Conservation (phyloP, 1,140 invertebrate genomes). For the Ladona fulva region DNA sequence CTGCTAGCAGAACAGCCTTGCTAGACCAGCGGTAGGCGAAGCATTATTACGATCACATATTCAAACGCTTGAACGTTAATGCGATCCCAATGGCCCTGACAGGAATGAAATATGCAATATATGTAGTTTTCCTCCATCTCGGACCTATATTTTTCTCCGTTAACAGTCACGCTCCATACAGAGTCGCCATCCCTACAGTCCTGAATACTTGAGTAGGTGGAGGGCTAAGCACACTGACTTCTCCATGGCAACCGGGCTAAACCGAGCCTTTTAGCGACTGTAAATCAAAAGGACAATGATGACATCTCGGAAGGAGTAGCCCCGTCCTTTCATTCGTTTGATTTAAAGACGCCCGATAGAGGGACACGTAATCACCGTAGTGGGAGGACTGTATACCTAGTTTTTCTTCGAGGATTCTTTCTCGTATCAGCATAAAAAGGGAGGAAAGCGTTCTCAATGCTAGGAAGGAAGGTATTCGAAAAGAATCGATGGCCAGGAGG, state of each 20-base stretch:
- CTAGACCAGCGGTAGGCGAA: background rate
- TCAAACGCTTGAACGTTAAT: background rate
- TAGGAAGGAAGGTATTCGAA: too few relatives aligned
- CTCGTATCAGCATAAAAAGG: too few relatives aligned
- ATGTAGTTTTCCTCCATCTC: background rate
- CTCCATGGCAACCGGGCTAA: background rate
- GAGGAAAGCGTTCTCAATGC: too few relatives aligned
- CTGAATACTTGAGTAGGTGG: background rate
- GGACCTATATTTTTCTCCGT: background rate
- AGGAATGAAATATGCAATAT: background rate
- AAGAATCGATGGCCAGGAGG: too few relatives aligned
- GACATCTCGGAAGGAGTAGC: background rate
- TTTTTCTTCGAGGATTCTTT: too few relatives aligned
- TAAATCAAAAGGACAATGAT: conserved; percentile 10
- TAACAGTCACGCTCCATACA: background rate
- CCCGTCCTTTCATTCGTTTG: background rate
- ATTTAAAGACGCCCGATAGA: background rate
- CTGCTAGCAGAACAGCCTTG: background rate
- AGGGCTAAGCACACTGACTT: background rate
- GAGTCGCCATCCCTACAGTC: background rate
- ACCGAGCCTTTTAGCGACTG: conserved; percentile 2
- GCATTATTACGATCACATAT: background rate
- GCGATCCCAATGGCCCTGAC: background rate
- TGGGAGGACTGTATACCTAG: too few relatives aligned
- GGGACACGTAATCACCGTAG: background rate